A percentile compares a stretch with the other conserved stretches of the same genome.
Conservation (phyloP, 2,113 vertebrate genomes). For the mouse (Mus musculus) region GRCm39 chr16:75511501-75512000, state of each 20-base stretch:
- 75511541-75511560: accelerated
- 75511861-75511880: neutral
- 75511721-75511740: neutral
- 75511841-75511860: neutral
- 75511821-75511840: neutral
- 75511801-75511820: neutral
- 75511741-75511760: neutral
- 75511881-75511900: neutral
- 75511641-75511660: neutral
- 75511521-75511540: neutral
- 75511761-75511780: neutral
- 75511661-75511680: neutral
- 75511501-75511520: neutral
- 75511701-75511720: neutral
- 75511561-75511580: neutral
- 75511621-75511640: neutral
- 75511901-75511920: neutral
- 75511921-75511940: neutral
- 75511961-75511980: conserved; percentile 6
- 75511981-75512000: neutral
- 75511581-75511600: neutral
- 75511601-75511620: neutral
- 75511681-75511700: neutral
- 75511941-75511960: neutral
- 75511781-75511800: neutral